Evolutionary conservation across 2,888 invertebrate species (phyloP), one percentile per base, ranked within the genome.

Genomic region (Parnassius smintheus): DNA sequence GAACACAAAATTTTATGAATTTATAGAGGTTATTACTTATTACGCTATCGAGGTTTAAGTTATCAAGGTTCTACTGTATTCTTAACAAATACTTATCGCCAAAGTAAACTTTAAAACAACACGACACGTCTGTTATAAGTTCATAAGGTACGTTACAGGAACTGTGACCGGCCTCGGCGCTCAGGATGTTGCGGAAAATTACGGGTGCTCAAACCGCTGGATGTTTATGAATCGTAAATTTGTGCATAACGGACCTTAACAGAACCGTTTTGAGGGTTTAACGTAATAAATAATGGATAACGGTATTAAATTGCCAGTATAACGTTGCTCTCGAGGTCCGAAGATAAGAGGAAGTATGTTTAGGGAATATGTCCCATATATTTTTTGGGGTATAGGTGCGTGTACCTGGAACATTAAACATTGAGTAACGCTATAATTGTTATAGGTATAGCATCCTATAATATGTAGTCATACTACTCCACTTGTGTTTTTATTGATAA

Each of bases 141-240:
- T 46, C 46, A 46, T 46, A 7, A 46, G 59, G 12, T 10, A 51
- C 45, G 13, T 7, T 52, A 11, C 35, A 52, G 35, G 25, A 2
- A 12, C 51, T 13, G 35, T 42, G 53, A 41, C 10, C 41, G n/a
- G 53, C 41, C 3, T 8, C 53, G 13, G 18, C 35, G 49, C 11
- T 10, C 66, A 72, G 75, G 75, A 79, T 71, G 70, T 70, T 74
- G 72, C 68, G 71, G 73, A 70, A 70, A 69, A 70, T 64, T 69
- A 62, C 65, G 64, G 68, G 68, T 69, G 74, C 75, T 78, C 71
- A 66, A 65, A 64, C 68, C 67, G 75, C 68, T 70, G 75, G 71
- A 72, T 73, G 78, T 85, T 85, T 83, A 82, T 81, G 78, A 77
- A 71, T 81, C 81, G 75, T 83, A 81, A 85, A 80, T 74, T 73